phyloP scores from a whole-genome alignment of 2,797 vertebrate genomes.

The Lacerta bilineata region DNA sequence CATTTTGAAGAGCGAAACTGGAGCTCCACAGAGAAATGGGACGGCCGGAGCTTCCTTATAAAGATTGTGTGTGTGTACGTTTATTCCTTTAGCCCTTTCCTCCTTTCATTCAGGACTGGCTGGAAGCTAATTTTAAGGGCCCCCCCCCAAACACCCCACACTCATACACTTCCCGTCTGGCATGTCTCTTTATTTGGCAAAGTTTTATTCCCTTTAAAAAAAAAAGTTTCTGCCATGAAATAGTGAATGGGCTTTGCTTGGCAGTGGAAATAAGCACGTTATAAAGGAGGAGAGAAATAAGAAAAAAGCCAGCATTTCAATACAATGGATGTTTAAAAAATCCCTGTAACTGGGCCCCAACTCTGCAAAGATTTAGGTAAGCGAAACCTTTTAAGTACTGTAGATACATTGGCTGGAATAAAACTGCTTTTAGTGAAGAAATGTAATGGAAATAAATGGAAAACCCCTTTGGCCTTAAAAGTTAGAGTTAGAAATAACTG shows the following conservation, averaged over 20 bases:
- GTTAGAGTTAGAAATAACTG: neutral
- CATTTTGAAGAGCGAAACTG: slow-evolving; percentile 71
- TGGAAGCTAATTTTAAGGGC: slow-evolving; percentile 24
- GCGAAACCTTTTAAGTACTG: neutral
- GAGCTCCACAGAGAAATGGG: slow-evolving; percentile 44
- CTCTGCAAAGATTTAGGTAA: neutral
- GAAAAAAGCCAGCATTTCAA: slow-evolving; percentile 1
- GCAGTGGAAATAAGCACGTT: slow-evolving; percentile 39
- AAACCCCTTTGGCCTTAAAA: neutral
- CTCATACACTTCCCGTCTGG: slow-evolving; percentile 13
- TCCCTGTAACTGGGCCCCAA: neutral
- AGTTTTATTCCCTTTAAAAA: slow-evolving; percentile 35
- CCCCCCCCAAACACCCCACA: neutral
- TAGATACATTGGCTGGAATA: neutral
- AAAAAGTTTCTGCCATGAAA: slow-evolving; percentile 29
- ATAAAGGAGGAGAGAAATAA: slow-evolving; percentile 22
- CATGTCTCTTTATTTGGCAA: slow-evolving; percentile 44
- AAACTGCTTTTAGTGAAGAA: neutral
- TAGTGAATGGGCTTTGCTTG: slow-evolving; percentile 36
- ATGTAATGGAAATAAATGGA: neutral
- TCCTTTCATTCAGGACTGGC: slow-evolving; percentile 26
- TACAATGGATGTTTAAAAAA: neutral
- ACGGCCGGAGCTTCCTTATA: neutral
- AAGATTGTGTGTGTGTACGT: slow-evolving; percentile 2
- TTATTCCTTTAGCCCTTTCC: slow-evolving; percentile 25